Percentiles rank a stretch among this genome's conserved stretches.
These are phyloP conservation scores for Clitarchus hookeri DNA, from an alignment of 2,888 invertebrate genomes.

Conservation along the genomic window DNA sequence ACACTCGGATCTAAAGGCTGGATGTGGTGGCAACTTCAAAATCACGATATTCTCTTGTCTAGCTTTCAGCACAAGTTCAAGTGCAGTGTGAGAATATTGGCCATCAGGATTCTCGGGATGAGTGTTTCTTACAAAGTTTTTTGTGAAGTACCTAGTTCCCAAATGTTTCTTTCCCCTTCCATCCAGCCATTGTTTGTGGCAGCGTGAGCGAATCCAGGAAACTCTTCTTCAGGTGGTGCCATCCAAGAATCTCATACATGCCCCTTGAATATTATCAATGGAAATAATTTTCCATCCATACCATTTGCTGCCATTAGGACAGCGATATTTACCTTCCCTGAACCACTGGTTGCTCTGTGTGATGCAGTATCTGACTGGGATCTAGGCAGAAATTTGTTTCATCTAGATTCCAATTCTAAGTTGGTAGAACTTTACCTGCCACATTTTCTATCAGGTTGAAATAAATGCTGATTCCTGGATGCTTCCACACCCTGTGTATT, in stretches of 20 bases:
- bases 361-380: conserved; percentile 40
- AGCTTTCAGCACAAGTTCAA: background rate
- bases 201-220: conserved; percentile 46
- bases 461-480: conserved; percentile 44
- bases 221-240: conserved; percentile 35
- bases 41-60: background rate
- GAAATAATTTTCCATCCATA: conserved; percentile 48
- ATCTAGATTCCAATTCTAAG: conserved; percentile 45
- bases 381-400: conserved; percentile 45
- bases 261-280: conserved; percentile 50
- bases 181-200: conserved; percentile 50
- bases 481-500: conserved; percentile 50
- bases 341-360: conserved; percentile 45
- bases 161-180: conserved; percentile 48
- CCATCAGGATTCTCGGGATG: background rate
- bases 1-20: background rate
- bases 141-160: conserved; percentile 45
- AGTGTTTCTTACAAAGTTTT: conserved; percentile 39
- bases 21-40: background rate
- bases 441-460: background rate
- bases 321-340: conserved; percentile 49
- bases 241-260: conserved; percentile 51
- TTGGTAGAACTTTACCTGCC: conserved; percentile 44
- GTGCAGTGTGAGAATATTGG: background rate
- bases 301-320: conserved; percentile 46